Evolutionary conservation across 1,140 invertebrate genomes (phyloP).

Genomic region (Tyrophagus putrescentiae): DNA sequence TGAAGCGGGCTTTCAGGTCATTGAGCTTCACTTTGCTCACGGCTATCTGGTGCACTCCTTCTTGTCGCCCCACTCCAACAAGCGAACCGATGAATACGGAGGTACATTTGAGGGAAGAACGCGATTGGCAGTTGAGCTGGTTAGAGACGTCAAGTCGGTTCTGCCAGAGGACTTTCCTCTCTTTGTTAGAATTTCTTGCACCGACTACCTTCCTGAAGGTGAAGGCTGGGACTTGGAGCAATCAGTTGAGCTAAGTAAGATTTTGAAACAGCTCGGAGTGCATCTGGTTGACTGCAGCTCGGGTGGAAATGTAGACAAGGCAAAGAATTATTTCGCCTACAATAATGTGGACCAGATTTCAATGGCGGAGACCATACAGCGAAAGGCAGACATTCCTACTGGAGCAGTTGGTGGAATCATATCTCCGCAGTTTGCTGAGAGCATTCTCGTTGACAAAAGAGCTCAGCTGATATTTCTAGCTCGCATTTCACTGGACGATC

Average conservation of each 20-base stretch:
- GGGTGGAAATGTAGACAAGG: neutral
- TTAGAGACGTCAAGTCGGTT: neutral
- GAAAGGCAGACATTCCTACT: neutral
- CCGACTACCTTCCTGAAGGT: neutral
- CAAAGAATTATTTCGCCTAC: neutral
- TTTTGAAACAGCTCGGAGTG: neutral
- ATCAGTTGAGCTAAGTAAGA: slow-evolving; percentile 8
- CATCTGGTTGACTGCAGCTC: slow-evolving; percentile 9
- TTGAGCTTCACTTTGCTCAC: neutral
- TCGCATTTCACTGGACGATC: slow-evolving; percentile 1
- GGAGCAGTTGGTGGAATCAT: slow-evolving; percentile 13
- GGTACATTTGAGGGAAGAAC: neutral
- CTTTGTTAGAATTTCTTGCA: neutral
- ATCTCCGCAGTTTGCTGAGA: neutral
- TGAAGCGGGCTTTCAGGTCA: slow-evolving; percentile 1
- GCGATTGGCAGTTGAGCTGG: neutral
- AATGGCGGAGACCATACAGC: neutral
- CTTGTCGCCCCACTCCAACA: neutral
- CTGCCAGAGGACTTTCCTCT: neutral
- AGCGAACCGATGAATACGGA: slow-evolving; percentile 5
- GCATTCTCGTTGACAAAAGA: neutral
- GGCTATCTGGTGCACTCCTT: neutral
- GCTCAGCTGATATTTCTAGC: neutral
- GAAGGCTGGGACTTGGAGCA: slow-evolving; percentile 10
- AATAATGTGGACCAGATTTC: slow-evolving; percentile 12